phyloP scores from a whole-genome alignment of 2,888 invertebrate species.

The Rotaria macrura region DNA sequence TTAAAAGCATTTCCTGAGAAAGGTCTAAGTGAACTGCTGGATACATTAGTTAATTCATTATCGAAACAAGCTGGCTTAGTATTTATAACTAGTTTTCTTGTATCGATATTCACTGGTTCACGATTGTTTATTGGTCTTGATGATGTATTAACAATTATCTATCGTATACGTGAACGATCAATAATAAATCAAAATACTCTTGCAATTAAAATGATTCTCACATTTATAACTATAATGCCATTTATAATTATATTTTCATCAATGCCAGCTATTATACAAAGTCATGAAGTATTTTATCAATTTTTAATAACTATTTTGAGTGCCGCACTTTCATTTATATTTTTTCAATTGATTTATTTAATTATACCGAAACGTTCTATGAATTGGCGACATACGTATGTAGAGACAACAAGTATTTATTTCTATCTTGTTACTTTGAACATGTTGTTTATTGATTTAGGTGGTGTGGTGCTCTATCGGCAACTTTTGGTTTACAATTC shows the following conservation, averaged over 20 bases:
- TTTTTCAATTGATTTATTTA: not conserved
- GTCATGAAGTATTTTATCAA: not conserved
- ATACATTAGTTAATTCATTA: not conserved
- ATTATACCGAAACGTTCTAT: not conserved
- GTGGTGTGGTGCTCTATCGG: not conserved
- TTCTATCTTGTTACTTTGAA: not conserved
- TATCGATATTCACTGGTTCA: not conserved
- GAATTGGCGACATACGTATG: not conserved
- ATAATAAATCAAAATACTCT: not conserved
- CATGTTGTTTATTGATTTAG: not conserved
- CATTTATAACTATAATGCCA: not conserved
- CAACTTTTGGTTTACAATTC: not conserved
- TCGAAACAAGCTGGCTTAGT: not conserved
- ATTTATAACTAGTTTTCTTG: not conserved
- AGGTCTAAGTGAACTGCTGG: not conserved
- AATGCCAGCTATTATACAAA: not conserved
- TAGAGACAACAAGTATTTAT: not conserved
- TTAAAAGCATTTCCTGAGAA: not conserved
- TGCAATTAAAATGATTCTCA: not conserved
- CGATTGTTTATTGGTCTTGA: not conserved
- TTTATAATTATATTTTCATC: not conserved
- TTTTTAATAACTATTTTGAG: not conserved
- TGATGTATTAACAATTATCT: not conserved
- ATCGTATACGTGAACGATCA: constrained; percentile 8
- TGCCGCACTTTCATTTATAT: not conserved